Evolutionary conservation across 1,140 invertebrate species (phyloP).

Genomic region (Linepithema humile): DNA sequence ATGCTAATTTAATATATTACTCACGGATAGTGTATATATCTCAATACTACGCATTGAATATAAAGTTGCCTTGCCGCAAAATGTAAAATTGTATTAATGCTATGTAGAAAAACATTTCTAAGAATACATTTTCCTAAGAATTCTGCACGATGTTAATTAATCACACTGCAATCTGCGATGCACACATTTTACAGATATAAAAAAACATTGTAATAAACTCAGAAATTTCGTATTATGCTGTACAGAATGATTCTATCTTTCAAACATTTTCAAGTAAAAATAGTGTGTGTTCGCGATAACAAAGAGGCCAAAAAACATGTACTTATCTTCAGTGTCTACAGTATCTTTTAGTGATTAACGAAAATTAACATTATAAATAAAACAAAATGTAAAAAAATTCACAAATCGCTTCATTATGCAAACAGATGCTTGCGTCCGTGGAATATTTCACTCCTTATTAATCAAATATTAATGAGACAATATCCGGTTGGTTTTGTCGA

Average conservation of each 20-base stretch:
- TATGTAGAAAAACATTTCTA: background rate
- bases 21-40: background rate
- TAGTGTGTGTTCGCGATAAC: background rate
- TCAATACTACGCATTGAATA: background rate
- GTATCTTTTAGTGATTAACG: background rate
- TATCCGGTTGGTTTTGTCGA: conserved; percentile 28
- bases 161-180: background rate
- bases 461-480: conserved; percentile 37
- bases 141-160: background rate
- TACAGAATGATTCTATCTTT: background rate
- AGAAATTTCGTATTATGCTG: background rate
- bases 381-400: background rate
- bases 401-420: background rate
- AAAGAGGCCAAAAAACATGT: background rate
- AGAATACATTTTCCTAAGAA: background rate
- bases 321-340: no score
- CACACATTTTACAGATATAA: background rate
- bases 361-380: background rate
- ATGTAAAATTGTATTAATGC: background rate
- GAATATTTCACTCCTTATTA: conserved; percentile 39
- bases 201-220: background rate
- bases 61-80: background rate
- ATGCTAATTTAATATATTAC: background rate
- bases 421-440: background rate
- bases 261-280: background rate